Evolutionary conservation across 2,888 invertebrate genomes (phyloP), one percentile per base, ranked within the genome.

Genomic region (Dolichomitus sp.): DNA sequence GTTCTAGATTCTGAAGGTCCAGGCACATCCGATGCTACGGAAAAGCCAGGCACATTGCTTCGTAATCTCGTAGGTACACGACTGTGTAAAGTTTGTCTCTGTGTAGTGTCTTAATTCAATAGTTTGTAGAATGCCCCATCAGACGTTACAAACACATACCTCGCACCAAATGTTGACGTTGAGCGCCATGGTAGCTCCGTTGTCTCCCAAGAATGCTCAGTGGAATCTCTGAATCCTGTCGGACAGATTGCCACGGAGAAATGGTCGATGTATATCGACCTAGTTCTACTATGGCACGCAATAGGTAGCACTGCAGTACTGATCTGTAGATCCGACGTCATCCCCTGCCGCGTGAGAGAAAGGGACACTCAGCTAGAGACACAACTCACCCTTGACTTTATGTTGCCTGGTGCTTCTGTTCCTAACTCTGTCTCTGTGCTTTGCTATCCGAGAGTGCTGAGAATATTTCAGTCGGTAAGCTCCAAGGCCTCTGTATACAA

Each of bases 131-230:
- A 83, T 79, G 77, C 86, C 84, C 69, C 19, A 11, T 70, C 75
- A 80, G 84, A 87, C 84, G 88, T 86, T 84, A 83, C 72, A 80
- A 81, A 84, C 81, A 87, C 89, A 89, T 90, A 88, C 88, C 88
- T 72, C 50, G 52, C 61, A 45, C 54, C 50, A 59, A 19, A 42
- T 54, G 63, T 65, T 66, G 77, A 84, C 80, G 65, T 37, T 12
- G 57, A 68, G n/a, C 42, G 66, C 17, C 50, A 59, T 33, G 78
- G 59, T 80, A 80, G 77, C 80, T 77, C 87, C 85, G 87, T 89
- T 88, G 89, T 89, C 89, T 86, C 88, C 81, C 70, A 88, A 89
- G 90, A 90, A 91, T 91, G 89, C 89, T 86, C 88, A 89, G 90
- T 88, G 89, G 91, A 89, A 91, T 90, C 88, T 87, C 88, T 85